phyloP scores from a whole-genome alignment of 2,797 vertebrate genomes.

The Smutsia gigantea region DNA sequence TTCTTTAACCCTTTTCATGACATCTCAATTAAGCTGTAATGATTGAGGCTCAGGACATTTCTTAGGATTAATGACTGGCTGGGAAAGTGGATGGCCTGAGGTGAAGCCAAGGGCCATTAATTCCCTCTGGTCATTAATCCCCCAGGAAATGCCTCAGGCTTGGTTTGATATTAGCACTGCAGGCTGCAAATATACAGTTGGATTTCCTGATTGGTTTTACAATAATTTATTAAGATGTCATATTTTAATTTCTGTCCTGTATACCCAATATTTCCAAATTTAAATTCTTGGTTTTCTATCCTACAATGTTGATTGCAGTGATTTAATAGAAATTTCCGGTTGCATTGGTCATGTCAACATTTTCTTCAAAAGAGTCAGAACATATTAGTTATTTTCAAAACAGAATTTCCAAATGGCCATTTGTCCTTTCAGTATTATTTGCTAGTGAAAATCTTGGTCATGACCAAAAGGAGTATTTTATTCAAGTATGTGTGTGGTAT shows the following conservation, averaged over 20 bases:
- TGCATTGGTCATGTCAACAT: conserved; percentile 35
- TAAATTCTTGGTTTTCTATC: conserved; percentile 37
- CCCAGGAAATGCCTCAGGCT: conserved; percentile 14
- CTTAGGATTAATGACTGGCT: conserved; percentile 78
- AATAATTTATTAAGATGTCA: conserved; percentile 72
- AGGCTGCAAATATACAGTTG: conserved; percentile 66
- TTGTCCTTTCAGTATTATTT: conserved; percentile 24
- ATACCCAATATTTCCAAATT: conserved; percentile 68
- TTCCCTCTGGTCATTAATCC: conserved; percentile 46
- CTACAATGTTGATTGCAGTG: conserved; percentile 20
- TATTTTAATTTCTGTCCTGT: conserved; percentile 69
- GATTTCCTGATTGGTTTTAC: conserved; percentile 67
- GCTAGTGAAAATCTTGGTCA: conserved; percentile 3
- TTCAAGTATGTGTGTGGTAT: neutral
- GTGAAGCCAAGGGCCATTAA: conserved; percentile 60
- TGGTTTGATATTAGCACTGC: conserved; percentile 11
- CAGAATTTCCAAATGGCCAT: neutral
- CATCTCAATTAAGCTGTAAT: conserved; percentile 78
- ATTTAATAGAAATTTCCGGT: conserved; percentile 35
- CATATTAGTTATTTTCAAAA: conserved; percentile 24
- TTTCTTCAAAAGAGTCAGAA: conserved; percentile 63
- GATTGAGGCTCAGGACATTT: conserved; percentile 75
- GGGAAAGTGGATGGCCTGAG: conserved; percentile 58
- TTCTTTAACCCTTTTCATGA: conserved; percentile 84
- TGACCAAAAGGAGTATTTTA: neutral